Evolutionary conservation across 2,113 vertebrate genomes (phyloP), one percentile per base, ranked within the genome.

Genomic region (Scophthalmus maximus): DNA sequence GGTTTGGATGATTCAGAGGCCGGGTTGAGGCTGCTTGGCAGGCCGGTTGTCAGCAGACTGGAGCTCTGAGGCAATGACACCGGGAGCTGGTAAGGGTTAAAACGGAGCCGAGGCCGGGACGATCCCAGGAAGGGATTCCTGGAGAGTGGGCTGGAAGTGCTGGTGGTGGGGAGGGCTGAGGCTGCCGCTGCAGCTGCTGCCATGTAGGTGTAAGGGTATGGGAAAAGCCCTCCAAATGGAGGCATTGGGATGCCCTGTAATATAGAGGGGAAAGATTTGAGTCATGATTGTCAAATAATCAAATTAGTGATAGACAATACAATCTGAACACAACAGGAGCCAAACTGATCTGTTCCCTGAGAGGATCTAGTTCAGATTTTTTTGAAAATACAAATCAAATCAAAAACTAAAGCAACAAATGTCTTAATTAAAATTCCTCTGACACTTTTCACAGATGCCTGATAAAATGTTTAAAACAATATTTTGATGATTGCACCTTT

Each of bases 191-290:
- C 97, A 0, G 97, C 97, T 0, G 98, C 97, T 0, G 98, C 97
- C 97, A 98, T 98, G 91, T 99, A 99, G 85, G 97, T 98, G 93
- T 99, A 99, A 0, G 97, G 97, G 66, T 98, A 99, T 2, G 98
- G 97, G 88, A 99, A 98, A 44, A 99, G 95, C 79, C 98, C 97
- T 44, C 97, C 96, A 32, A 99, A 99, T 4, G 97, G 95, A 88
- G 98, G 96, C 97, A 99, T 97, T 51, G 97, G 97, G 87, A 99
- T 98, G 93, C 97, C 97, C 98, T 98, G 93, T 1, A 89, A 8
- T 46, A 4, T 34, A n/a, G 53, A 40, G 46, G 50, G 49, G 23
- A 69, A 18, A 55, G 26, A 61, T 25, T 27, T 10, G 6, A 30
- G 46, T 85, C 46, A 80, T 1, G 30, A 6, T 8, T 0, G 15